Conservation (phyloP, 2,888 invertebrate species). For the Epiblema foenella region DNA sequence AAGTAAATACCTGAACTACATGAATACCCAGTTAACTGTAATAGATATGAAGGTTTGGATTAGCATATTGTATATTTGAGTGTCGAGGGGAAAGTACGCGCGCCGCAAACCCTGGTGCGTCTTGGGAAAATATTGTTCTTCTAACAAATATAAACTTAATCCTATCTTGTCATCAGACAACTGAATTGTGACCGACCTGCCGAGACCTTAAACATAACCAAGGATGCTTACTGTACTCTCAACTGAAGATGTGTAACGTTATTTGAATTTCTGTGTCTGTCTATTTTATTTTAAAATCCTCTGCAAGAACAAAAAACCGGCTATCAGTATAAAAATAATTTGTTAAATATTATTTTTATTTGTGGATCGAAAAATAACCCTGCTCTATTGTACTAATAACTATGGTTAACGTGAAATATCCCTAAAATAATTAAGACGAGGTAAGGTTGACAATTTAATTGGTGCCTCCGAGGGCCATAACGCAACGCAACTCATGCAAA, state of each 20-base stretch:
- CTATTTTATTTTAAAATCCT: conserved; percentile 69
- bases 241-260: conserved; percentile 76
- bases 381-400: conserved; percentile 84
- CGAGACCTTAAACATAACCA: conserved; percentile 73
- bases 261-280: conserved; percentile 49
- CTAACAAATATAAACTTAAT: conserved; percentile 83
- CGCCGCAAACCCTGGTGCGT: conserved; percentile 69
- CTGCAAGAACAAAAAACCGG: conserved; percentile 83
- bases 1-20: conserved; percentile 43
- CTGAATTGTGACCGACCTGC: conserved; percentile 75
- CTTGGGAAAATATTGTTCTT: conserved; percentile 75
- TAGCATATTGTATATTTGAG: conserved; percentile 42
- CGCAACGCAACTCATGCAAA: conserved; percentile 60
- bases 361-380: conserved; percentile 85
- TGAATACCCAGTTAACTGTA: conserved; percentile 42
- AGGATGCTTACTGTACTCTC: conserved; percentile 77
- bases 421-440: conserved; percentile 82
- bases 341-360: conserved; percentile 74
- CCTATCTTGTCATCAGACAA: conserved; percentile 79
- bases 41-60: conserved; percentile 38
- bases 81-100: conserved; percentile 52
- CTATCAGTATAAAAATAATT: conserved; percentile 84
- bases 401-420: conserved; percentile 84
- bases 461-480: conserved; percentile 66
- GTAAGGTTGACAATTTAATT: conserved; percentile 84